phyloP scores from a whole-genome alignment of 2,888 invertebrate genomes.

The Pseudeuparius sepicola region DNA sequence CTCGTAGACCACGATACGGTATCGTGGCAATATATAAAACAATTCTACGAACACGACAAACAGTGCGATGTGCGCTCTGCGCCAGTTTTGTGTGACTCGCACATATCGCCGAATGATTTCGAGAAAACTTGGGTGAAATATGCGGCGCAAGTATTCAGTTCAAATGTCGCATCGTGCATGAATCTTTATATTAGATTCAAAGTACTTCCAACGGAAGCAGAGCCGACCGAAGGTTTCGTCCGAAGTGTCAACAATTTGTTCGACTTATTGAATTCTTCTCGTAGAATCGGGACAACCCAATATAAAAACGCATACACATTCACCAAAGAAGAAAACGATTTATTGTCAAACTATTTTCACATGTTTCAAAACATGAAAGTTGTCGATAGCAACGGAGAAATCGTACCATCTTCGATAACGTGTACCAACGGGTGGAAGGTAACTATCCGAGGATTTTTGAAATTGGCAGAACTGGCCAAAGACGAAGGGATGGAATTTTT shows the following conservation, averaged over 20 bases:
- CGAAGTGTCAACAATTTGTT: constrained; percentile 7
- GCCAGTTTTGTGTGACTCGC: constrained; percentile 14
- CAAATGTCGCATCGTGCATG: constrained; percentile 3
- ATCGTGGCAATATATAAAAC: constrained; percentile 6
- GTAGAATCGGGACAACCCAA: not conserved
- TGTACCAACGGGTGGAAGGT: too few species aligned
- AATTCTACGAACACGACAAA: constrained; percentile 13
- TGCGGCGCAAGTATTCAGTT: constrained; percentile 6
- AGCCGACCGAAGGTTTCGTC: constrained; percentile 6
- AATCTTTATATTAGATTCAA: constrained; percentile 2
- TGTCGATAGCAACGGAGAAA: too few species aligned
- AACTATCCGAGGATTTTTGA: not conserved
- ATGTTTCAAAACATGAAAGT: too few species aligned
- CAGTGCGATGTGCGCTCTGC: constrained; percentile 8
- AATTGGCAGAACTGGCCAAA: too few species aligned
- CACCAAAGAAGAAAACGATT: too few species aligned
- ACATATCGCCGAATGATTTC: constrained; percentile 9
- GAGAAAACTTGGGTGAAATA: constrained; percentile 8
- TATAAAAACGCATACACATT: constrained; percentile 4
- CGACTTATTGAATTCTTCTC: constrained; percentile 9
- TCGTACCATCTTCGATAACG: too few species aligned
- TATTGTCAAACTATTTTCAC: too few species aligned
- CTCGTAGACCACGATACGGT: constrained; percentile 6
- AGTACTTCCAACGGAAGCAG: constrained; percentile 4
- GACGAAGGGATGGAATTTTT: too few species aligned